Evolutionary conservation across 2,113 vertebrate species (phyloP), one percentile per base, ranked within the genome.

Genomic region (Pagrus major): DNA sequence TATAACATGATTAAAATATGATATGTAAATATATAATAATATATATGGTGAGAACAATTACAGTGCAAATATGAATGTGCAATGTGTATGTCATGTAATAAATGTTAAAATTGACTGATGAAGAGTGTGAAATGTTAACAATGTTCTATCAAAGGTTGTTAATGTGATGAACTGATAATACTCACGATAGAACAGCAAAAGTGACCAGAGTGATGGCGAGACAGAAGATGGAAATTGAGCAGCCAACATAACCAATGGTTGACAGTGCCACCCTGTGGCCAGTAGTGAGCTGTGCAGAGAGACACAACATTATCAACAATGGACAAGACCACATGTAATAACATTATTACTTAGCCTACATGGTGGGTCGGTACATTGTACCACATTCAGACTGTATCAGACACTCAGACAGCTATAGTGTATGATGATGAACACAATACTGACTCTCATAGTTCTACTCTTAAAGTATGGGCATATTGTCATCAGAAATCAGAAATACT

Each of bases 151-250:
- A 42, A 39, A 42, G 41, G 41, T 14, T 56, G n/a, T 49, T 39
- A 10, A 5, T 41, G 16, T 16, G 10, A 47, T n/a, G 51, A 51
- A 59, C 1, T 49, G 15, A 4, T 37, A 39, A 73, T 95, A 99
- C 98, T 98, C 92, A 99, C 98, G 97, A 99, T 25, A 99, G 91
- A 56, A 98, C 82, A 0, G 97, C 97, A 65, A 99, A 99, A 16
- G 97, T 99, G 90, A 95, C 95, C 85, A 99, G 94, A 0, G 98
- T 99, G 93, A 98, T 95, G 16, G 91, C 89, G 89, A 99, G 91
- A 85, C 97, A 99, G 90, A 98, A 92, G 90, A 98, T 96, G 16
- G 98, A 99, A 78, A 99, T 92, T 0, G 97, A 97, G 20, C 98
- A 99, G 87, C 98, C 98, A 0, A 98, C 42, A 59, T 99, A 99